Evolutionary conservation across 2,888 invertebrate species (phyloP).

Genomic region (Oxyscelio sp.): DNA sequence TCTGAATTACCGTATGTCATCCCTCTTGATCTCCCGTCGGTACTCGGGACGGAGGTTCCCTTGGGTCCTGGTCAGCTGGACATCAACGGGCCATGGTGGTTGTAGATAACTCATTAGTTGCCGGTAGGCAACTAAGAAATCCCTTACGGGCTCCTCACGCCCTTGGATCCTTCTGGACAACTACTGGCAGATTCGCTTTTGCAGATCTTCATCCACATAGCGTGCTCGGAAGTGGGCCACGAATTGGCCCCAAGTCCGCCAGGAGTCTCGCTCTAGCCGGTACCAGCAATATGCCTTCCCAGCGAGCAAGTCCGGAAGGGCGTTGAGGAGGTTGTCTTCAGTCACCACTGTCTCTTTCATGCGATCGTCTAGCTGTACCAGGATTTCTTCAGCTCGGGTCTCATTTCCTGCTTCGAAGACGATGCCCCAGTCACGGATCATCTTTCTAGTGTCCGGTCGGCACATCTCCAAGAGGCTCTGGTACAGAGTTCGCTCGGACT

Average conservation of each 20-base stretch:
- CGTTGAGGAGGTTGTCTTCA: constrained; percentile 1
- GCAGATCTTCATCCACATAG: background rate
- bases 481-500: too few relatives aligned
- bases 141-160: background rate
- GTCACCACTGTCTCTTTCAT: background rate
- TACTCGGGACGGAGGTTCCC: too few relatives aligned
- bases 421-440: background rate
- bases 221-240: too few relatives aligned
- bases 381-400: constrained; percentile 8
- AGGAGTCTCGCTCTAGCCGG: background rate
- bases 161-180: constrained; percentile 9
- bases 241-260: constrained; percentile 5
- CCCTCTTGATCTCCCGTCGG: too few relatives aligned
- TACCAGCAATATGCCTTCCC: constrained; percentile 7
- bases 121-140: constrained; percentile 1
- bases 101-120: background rate
- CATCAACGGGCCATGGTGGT: background rate
- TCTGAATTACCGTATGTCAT: too few relatives aligned
- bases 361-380: background rate
- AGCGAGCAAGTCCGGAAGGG: constrained; percentile 10
- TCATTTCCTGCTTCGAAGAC: background rate
- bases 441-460: background rate
- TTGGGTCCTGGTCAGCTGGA: background rate
- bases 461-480: background rate
- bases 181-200: constrained; percentile 2